Conservation (phyloP, 2,113 vertebrate species). For the Abramis brama region DNA sequence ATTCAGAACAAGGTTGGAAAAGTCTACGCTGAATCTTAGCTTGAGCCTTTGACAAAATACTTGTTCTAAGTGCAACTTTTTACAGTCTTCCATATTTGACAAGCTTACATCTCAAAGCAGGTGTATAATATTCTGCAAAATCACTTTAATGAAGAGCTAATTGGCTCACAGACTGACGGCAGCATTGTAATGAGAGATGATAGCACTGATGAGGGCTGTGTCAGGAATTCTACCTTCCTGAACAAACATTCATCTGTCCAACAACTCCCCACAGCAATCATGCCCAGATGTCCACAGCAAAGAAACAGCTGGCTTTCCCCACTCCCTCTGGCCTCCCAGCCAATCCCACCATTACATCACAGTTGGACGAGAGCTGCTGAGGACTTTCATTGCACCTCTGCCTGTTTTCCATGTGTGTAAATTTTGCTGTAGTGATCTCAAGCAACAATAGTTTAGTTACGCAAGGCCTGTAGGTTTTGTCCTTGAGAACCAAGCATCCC, state of each 20-base stretch:
- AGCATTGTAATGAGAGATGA: not conserved
- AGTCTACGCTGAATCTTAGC: not conserved
- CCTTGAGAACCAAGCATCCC: slow-evolving; percentile 6
- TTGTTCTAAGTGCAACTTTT: not conserved
- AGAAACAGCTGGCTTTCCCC: slow-evolving; percentile 18
- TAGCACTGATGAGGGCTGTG: not conserved
- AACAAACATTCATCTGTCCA: not conserved
- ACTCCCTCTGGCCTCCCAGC: not conserved
- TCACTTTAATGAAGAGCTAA: not conserved
- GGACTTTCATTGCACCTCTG: not conserved
- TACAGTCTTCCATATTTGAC: not conserved
- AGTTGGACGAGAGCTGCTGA: not conserved
- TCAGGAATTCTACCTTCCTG: not conserved
- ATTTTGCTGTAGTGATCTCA: not conserved
- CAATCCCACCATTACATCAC: slow-evolving; percentile 5
- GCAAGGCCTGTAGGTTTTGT: not conserved
- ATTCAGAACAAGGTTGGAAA: not conserved
- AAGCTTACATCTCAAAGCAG: not conserved
- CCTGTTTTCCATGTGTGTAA: not conserved
- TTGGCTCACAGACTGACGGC: not conserved
- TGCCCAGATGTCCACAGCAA: not conserved
- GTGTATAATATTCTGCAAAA: not conserved
- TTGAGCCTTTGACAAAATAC: not conserved
- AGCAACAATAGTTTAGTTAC: not conserved
- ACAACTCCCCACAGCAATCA: not conserved